phyloP scores from a whole-genome alignment of 2,113 vertebrate species.

The Ranitomeya variabilis region DNA sequence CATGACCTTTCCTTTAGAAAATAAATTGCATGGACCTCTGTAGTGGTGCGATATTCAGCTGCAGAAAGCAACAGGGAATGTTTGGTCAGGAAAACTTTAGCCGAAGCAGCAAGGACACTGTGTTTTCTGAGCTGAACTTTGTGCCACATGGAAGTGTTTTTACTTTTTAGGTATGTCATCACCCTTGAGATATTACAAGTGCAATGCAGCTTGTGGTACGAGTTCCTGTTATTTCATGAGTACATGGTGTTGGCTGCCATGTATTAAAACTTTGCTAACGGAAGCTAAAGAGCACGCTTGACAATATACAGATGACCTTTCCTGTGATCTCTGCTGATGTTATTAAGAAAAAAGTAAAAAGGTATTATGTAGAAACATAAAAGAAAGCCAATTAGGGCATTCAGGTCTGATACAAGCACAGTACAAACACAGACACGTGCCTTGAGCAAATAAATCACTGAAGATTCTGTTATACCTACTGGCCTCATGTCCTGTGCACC shows the following conservation, averaged over 20 bases:
- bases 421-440: neutral
- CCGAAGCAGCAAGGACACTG: neutral
- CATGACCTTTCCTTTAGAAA: neutral
- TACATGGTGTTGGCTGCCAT: slow-evolving; percentile 18
- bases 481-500: neutral
- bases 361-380: neutral
- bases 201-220: slow-evolving; percentile 7
- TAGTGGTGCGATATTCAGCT: neutral
- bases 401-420: neutral
- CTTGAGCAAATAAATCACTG: neutral
- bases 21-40: neutral
- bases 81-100: neutral
- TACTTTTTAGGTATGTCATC: slow-evolving; percentile 33
- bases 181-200: slow-evolving; percentile 38
- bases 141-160: slow-evolving; percentile 36
- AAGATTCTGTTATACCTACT: neutral
- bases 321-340: slow-evolving; percentile 11
- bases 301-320: neutral
- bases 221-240: slow-evolving; percentile 30
- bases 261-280: slow-evolving; percentile 14
- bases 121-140: slow-evolving; percentile 29
- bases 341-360: neutral
- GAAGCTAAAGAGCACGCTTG: neutral
- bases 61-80: neutral
- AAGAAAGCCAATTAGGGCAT: neutral